A percentile compares a stretch with the other conserved stretches of the same genome.
Evolutionary conservation across 2,888 invertebrate species (phyloP).

Genomic region (Brachypalpus laphriformis): DNA sequence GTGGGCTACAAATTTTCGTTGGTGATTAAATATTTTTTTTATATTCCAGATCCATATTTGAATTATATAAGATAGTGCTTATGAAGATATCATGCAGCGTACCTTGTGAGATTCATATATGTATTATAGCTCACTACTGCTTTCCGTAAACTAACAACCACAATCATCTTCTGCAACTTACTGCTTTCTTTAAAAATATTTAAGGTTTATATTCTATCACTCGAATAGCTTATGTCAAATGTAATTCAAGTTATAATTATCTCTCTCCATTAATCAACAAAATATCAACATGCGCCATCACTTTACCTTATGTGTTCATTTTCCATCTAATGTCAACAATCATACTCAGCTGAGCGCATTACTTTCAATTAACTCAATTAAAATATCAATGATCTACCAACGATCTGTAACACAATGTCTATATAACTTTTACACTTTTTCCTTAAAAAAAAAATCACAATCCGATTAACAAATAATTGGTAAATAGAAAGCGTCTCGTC

Average conservation of each 20-base stretch:
- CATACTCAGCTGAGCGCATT: background rate
- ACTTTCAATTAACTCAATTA: constrained; percentile 29
- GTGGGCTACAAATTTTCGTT: too few relatives aligned
- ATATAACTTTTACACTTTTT: constrained; percentile 1
- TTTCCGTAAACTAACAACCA: too few relatives aligned
- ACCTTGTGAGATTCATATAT: too few relatives aligned
- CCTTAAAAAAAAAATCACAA: constrained; percentile 6
- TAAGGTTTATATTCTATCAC: background rate
- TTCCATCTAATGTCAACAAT: background rate
- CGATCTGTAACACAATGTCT: background rate
- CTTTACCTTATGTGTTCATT: background rate
- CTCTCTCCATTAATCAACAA: background rate
- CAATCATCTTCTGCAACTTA: background rate
- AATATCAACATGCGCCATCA: background rate
- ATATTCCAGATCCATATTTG: too few relatives aligned
- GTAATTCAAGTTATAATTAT: background rate
- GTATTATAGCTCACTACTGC: background rate
- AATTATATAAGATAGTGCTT: too few relatives aligned
- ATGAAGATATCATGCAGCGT: too few relatives aligned
- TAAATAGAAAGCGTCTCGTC: constrained; percentile 47
- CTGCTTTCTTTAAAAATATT: background rate
- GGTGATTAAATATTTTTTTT: too few relatives aligned
- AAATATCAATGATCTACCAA: constrained; percentile 31
- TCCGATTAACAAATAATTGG: constrained; percentile 15
- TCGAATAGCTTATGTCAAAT: background rate